Percentiles rank a stretch among this genome's conserved stretches.
phyloP scores from a whole-genome alignment of 2,113 vertebrate species.

The Parotia lawesii region DNA sequence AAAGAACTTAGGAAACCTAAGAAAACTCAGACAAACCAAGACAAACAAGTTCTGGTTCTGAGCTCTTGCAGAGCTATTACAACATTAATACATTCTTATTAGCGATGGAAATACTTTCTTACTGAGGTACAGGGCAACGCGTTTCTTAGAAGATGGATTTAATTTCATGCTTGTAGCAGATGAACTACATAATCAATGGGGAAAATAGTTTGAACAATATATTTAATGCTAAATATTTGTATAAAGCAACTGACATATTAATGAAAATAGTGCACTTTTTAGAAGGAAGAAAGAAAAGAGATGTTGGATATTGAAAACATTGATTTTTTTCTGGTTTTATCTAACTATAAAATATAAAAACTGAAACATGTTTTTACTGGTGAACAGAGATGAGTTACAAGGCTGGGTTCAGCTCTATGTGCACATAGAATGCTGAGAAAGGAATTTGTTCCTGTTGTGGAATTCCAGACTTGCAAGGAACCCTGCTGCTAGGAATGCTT shows the following conservation, averaged over 20 bases:
- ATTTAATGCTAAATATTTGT: not conserved
- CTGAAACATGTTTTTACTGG: not conserved
- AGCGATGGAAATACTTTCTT: not conserved
- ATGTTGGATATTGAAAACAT: not conserved
- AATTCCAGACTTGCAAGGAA: not conserved
- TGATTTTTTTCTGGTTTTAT: not conserved
- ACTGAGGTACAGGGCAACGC: fast-evolving
- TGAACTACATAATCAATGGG: not conserved
- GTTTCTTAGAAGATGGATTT: not conserved
- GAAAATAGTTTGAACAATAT: not conserved
- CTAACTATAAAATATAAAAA: not conserved
- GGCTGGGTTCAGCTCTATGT: not conserved
- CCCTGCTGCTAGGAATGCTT: not conserved
- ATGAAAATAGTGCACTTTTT: not conserved
- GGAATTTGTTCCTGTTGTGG: not conserved
- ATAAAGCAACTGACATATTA: not conserved
- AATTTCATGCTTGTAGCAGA: not conserved
- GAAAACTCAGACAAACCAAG: not conserved
- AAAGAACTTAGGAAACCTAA: not conserved
- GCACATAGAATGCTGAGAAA: not conserved
- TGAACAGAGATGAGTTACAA: not conserved
- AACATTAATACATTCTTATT: not conserved
- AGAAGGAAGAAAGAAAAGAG: not conserved
- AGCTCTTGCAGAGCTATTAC: not conserved
- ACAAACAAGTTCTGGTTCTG: not conserved